Evolutionary conservation across 2,888 invertebrate species (phyloP).

Genomic region (Harmothoe impar): DNA sequence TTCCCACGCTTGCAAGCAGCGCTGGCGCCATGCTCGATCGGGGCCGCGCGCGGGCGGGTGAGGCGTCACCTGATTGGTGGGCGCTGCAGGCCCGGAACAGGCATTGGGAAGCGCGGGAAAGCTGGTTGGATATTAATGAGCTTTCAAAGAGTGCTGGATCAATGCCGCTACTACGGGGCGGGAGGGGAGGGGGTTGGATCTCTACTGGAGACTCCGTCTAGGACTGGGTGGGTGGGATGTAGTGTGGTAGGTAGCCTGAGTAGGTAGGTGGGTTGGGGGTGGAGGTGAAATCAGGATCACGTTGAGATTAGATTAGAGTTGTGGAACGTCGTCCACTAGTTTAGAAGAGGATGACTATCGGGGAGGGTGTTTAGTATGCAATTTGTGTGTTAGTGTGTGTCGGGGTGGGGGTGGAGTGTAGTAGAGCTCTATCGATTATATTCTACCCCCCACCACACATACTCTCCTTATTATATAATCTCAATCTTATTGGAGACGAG

Average conservation of each 20-base stretch:
- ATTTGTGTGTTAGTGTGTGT: too few species aligned
- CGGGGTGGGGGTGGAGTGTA: too few species aligned
- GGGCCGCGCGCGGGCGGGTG: conserved; percentile 31
- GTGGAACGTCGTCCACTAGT: neutral
- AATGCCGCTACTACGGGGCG: conserved; percentile 39
- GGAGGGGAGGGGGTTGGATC: conserved; percentile 1
- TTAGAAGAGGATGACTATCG: too few species aligned
- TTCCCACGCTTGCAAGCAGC: conserved; percentile 64
- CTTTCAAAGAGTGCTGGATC: conserved; percentile 56
- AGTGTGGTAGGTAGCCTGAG: too few species aligned
- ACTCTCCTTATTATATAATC: too few species aligned
- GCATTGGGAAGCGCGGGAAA: neutral
- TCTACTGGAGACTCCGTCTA: neutral
- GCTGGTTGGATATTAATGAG: conserved; percentile 60
- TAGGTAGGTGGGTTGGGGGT: neutral
- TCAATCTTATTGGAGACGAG: too few species aligned
- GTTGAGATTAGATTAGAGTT: too few species aligned
- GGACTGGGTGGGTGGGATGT: too few species aligned
- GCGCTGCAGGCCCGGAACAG: conserved; percentile 8
- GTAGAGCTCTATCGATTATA: too few species aligned
- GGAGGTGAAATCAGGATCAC: neutral
- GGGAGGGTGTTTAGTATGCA: too few species aligned
- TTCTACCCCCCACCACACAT: too few species aligned
- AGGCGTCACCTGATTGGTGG: conserved; percentile 15
- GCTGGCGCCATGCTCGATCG: conserved; percentile 20